These are phyloP conservation scores for Phorcus lineatus DNA, from an alignment of 2,888 invertebrate species.

Conservation along the genomic window DNA sequence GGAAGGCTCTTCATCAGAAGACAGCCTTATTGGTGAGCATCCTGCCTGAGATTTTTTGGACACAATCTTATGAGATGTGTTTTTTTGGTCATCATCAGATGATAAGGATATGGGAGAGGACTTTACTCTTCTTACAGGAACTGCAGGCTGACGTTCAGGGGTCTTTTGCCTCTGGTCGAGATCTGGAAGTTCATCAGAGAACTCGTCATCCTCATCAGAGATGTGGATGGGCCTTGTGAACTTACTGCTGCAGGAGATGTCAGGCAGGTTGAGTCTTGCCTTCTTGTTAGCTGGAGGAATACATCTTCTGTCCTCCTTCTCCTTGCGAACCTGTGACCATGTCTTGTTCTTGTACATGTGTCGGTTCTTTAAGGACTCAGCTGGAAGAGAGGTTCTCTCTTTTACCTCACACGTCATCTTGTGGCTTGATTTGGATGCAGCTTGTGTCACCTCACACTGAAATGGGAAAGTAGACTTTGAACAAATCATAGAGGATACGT, in stretches of 20 bases:
- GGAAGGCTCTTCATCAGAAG: too few species aligned
- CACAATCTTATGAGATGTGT: too few species aligned
- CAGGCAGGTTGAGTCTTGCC: neutral
- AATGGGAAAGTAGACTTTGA: too few species aligned
- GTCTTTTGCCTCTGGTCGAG: conserved; percentile 3
- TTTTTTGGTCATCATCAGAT: neutral
- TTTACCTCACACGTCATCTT: neutral
- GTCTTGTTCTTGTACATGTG: neutral
- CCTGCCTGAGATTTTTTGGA: too few species aligned
- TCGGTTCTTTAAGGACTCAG: neutral
- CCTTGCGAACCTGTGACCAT: conserved; percentile 2
- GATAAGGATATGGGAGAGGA: neutral
- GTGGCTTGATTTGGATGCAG: neutral
- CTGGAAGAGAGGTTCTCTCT: neutral
- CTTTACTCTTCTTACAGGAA: neutral
- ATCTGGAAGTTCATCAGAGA: conserved; percentile 28
- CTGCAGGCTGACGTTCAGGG: neutral
- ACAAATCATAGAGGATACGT: too few species aligned
- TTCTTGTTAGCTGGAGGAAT: neutral
- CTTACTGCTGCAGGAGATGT: neutral
- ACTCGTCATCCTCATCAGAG: conserved; percentile 17
- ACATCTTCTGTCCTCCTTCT: neutral
- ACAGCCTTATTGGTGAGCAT: too few species aligned
- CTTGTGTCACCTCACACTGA: too few species aligned
- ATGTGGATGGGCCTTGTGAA: neutral